Evolutionary conservation across 1,140 invertebrate species (phyloP), one percentile per base, ranked within the genome.

Genomic region (Caenorhabditis inopinata): DNA sequence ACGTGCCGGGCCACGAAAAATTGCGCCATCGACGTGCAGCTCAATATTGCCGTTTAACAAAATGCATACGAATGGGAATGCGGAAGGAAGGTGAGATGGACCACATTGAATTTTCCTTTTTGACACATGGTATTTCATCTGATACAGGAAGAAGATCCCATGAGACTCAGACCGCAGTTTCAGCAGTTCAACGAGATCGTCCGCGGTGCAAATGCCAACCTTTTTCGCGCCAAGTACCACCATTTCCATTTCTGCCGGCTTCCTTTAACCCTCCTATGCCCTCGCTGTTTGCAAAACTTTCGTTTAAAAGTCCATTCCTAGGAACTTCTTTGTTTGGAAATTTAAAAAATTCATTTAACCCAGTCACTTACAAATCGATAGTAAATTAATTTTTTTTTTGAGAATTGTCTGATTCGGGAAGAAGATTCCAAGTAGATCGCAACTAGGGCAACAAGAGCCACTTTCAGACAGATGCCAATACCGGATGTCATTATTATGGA

Each of bases 61-160:
- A 98, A 92, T 99, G 96, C 91, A 93, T 99, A 90, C 98, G 98
- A 91, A 96, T 96, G 93, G 96, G 96, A 90, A 99, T 99, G 96
- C 91, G 96, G 90, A 93, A 95, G 92, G 96, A 98, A 96, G 96
- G 96, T 98, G 93, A 47, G 83, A 23, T 42, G n/a, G n/a, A n/a
- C n/a, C n/a, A n/a, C n/a, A n/a, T n/a, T n/a, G n/a, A n/a, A n/a
- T n/a, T n/a, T n/a, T n/a, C n/a, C n/a, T n/a, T n/a, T n/a, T n/a
- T n/a, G n/a, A n/a, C 25, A 68, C 25, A 23, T 18, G n/a, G 32
- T 21, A 21, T 78, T 46, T 48, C 87, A 90, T 91, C 89, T 93
- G 58, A 68, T 68, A 29, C 58, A 68, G 58, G 58, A 38, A 35
- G 58, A 68, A 68, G 58, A 68, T 68, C 58, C 58, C 35, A 68